Evolutionary conservation across 2,888 invertebrate genomes (phyloP).

Genomic region (Osmoderma eremita): DNA sequence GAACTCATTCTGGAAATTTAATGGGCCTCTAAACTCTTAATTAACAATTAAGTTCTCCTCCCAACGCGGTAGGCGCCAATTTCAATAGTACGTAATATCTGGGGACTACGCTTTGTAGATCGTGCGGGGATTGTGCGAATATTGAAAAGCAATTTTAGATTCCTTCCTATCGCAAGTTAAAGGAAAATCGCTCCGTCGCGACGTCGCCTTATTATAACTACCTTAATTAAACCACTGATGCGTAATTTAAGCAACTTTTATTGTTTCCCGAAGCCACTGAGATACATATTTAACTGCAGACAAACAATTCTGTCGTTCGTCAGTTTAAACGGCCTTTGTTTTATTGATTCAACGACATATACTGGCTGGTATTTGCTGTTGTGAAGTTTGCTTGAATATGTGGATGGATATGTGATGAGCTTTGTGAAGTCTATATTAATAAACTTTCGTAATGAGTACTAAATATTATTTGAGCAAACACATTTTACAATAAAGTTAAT

Average conservation of each 20-base stretch:
- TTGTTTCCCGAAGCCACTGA: not conserved
- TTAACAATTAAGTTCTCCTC: constrained; percentile 26
- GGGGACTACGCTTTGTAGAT: not conserved
- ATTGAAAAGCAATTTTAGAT: constrained; percentile 27
- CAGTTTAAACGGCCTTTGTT: too few species aligned
- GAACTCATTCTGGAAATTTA: constrained; percentile 25
- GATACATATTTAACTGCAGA: too few species aligned
- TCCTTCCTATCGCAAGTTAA: not conserved
- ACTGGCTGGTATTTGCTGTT: too few species aligned
- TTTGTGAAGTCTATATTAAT: too few species aligned
- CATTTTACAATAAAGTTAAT: too few species aligned
- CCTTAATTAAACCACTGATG: not conserved
- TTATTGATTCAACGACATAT: too few species aligned
- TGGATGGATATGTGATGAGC: too few species aligned
- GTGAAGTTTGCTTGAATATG: too few species aligned
- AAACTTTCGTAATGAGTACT: too few species aligned
- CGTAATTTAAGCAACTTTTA: constrained; percentile 11
- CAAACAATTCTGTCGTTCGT: too few species aligned
- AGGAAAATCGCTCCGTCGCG: not conserved
- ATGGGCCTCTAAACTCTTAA: constrained; percentile 30
- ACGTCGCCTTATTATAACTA: not conserved
- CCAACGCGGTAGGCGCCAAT: constrained; percentile 9
- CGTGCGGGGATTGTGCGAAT: not conserved
- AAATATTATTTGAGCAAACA: too few species aligned
- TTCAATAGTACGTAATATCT: not conserved